phyloP scores from a whole-genome alignment of 2,888 invertebrate species.

The Conomelus anceps region DNA sequence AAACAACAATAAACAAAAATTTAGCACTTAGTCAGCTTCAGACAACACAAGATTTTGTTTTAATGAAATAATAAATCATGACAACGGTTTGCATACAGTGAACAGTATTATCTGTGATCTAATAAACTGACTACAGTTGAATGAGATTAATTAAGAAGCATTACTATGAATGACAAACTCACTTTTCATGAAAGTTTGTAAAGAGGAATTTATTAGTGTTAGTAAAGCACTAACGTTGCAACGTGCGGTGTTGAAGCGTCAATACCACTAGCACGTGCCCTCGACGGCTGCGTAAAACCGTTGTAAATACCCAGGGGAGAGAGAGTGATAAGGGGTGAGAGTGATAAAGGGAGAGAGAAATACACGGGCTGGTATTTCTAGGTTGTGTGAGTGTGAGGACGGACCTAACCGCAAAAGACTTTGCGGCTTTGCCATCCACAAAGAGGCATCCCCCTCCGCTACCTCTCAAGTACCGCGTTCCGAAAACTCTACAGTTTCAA shows the following conservation, averaged over 20 bases:
- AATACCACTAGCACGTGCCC: not conserved
- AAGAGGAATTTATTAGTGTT: not conserved
- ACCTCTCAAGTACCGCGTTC: not conserved
- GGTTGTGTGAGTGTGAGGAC: not conserved
- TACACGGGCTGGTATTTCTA: not conserved
- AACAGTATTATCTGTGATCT: too few relatives aligned
- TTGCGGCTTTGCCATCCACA: not conserved
- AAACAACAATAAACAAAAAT: too few relatives aligned
- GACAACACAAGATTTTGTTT: too few relatives aligned
- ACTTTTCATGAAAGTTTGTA: not conserved
- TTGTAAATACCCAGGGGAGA: not conserved
- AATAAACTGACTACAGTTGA: not conserved
- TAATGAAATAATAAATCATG: too few relatives aligned
- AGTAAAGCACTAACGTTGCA: not conserved
- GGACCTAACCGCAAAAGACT: not conserved
- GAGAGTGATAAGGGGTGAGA: not conserved
- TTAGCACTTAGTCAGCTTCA: too few relatives aligned
- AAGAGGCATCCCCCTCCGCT: not conserved
- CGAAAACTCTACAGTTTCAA: not conserved
- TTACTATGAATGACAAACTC: not conserved
- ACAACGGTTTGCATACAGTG: too few relatives aligned
- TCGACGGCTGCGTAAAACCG: not conserved
- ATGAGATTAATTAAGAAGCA: not conserved
- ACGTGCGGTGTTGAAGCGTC: not conserved
- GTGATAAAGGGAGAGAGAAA: not conserved